Base-by-base conservation (phyloP, 1,140 invertebrate genomes). In the Stegodyphus mimosarum region DNA sequence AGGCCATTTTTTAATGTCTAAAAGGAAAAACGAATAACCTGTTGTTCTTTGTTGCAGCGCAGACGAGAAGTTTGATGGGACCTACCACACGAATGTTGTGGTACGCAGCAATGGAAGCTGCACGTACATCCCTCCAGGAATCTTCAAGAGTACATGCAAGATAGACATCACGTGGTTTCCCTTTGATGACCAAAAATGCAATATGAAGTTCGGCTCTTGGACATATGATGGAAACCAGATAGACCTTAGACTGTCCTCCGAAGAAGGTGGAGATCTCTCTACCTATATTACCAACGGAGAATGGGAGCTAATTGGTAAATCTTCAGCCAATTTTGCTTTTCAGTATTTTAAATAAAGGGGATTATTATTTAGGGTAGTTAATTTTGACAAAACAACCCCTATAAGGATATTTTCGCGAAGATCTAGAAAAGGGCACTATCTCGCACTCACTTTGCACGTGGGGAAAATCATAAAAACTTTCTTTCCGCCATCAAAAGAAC, bases 121-220 rank as follows among this genome's bases (percentile, higher is more conserved):
- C 91, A 93, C 96, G 86, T 99, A 98, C 93, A 95, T 99, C 89
- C 98, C 98, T 87, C 98, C 98, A 74, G 97, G 96, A 88, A 99
- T 99, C 92, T 99, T 99, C 93, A 99, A 98, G 92, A 99, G 97
- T 92, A 99, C 97, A 88, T 99, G 98, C 93, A 97, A 98, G 92
- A 99, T 99, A 89, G 97, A 99, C 92, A 99, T 99, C 92, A 98
- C 96, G 84, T 99, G 97, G 97, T 99, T 99, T 92, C 98, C 98
- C 73, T 99, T 99, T 92, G 98, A 99, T 91, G 97, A 99, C 91
- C 98, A 99, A 92, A 94, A 94, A 89, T 99, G 97, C 92, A 95
- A 97, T 90, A 96, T 99, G 94, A 99, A 98, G 91, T 99, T 99
- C 90, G 97, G 97, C 89, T 98, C 96, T 88, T 99, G 97, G 97